Evolutionary conservation across 1,140 invertebrate genomes (phyloP).

Genomic region (Cyphomyrmex costatus): DNA sequence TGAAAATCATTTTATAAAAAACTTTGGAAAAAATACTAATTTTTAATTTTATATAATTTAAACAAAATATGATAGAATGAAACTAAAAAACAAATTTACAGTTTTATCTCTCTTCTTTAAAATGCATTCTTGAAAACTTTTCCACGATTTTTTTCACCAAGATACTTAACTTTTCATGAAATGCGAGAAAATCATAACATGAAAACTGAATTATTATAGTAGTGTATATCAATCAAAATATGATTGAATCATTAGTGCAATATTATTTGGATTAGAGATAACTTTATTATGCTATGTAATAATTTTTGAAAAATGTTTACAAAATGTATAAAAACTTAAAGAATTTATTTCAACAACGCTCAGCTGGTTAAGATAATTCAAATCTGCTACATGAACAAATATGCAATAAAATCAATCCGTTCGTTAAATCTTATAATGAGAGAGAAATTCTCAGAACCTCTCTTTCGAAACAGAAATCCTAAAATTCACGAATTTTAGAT

Average conservation of each 20-base stretch:
- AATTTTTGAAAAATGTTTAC: neutral
- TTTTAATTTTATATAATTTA: too few species aligned
- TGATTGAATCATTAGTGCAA: neutral
- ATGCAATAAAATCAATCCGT: neutral
- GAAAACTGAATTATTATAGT: too few species aligned
- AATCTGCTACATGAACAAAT: neutral
- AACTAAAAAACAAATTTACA: too few species aligned
- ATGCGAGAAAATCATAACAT: too few species aligned
- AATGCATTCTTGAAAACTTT: too few species aligned
- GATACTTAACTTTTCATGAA: too few species aligned
- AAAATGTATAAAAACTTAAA: neutral
- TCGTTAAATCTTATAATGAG: neutral
- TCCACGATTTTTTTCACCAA: too few species aligned
- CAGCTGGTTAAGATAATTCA: neutral
- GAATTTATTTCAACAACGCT: neutral
- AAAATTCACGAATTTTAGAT: neutral
- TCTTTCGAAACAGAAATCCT: neutral
- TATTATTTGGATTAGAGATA: neutral
- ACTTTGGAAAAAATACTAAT: too few species aligned
- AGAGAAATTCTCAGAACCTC: neutral
- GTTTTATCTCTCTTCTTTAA: too few species aligned
- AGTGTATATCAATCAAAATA: neutral
- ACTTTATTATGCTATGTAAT: neutral
- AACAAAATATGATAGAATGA: too few species aligned
- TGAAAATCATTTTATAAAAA: too few species aligned